Base-by-base conservation (phyloP, 2,113 vertebrate genomes). In the Nothobranchius furzeri region DNA sequence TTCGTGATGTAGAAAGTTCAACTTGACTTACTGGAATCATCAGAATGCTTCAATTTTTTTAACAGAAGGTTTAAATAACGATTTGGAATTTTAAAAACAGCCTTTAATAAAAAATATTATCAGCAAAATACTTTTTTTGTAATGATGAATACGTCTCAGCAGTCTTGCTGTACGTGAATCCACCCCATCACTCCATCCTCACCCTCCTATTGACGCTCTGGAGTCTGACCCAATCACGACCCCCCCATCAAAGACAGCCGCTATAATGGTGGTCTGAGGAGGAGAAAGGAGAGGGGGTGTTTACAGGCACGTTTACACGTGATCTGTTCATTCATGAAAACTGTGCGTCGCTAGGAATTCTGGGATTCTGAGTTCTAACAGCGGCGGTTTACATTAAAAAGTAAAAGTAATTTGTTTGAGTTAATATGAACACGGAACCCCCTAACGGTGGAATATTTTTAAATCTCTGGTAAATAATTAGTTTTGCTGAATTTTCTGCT, bases 181-280 rank as follows among this genome's bases (percentile, higher is more conserved):
- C 20, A 20, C 20, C 20, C 20, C 20, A 20, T 20, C 14, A 7
- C 11, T n/a, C 12, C 4, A 69, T 75, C 48, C 94, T 94, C 72
- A 96, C 95, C 94, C 95, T 52, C 94, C 95, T 0, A 93, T 72
- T 1, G 95, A 96, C 7, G 95, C 95, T 12, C 95, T 88, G 36
- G 95, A 96, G 56, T 96, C 95, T 0, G 95, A 96, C 0, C 94
- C 94, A 56, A 96, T 87, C 58, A 96, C 88, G 1, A 96, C 93
- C 0, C 95, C 95, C 24, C 94, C 95, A 37, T 94, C 89, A 81
- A 93, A 96, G 13, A 90, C 87, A 15, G 95, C 94, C 0, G 95
- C 95, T 78, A 96, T 91, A 82, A 96, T 95, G 54, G 95, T 96
- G 20, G 95, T 96, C 95, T 96, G 84, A 58, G 43, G 25, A 11